Base-by-base conservation (phyloP, 37 sponge, comb jelly and placozoan species). In the Spongilla lacustris region DNA sequence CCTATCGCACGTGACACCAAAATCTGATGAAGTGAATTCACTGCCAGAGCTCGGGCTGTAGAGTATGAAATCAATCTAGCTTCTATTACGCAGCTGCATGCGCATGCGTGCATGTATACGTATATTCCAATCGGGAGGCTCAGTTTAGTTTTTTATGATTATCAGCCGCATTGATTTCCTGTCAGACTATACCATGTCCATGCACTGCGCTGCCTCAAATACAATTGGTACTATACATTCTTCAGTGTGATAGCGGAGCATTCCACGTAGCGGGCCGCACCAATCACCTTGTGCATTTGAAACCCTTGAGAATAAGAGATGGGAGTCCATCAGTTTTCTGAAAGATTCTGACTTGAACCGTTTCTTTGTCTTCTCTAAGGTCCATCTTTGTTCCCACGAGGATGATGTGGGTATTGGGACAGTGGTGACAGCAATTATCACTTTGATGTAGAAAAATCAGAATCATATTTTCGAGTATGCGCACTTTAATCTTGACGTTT, bases 381-480 rank as follows among this genome's bases (percentile, higher is more conserved):
- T 89, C 89, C 3, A 74, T 67, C 71, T 89, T 89, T 19, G 89
- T 89, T 14, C 89, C 89, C 67, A 89, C 89, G 49, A 89, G 77
- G 36, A 89, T 89, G n/a, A 89, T 71, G 21, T 84, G 89, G 22
- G 79, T 81, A 67, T 89, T 77, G 34, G 89, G 89, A 22, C 89
- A 84, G 27, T 89, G 89, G 66, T 89, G 46, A 46, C 4, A 8
- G 46, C 46, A 46, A 75, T 8, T 34, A 3, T n/a, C n/a, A n/a
- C n/a, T n/a, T n/a, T n/a, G n/a, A n/a, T n/a, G n/a, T n/a, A n/a
- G n/a, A n/a, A n/a, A n/a, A n/a, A n/a, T n/a, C n/a, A n/a, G n/a
- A n/a, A n/a, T n/a, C n/a, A n/a, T n/a, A n/a, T n/a, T n/a, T n/a
- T n/a, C n/a, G 26, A 32, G n/a, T 17, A 33, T n/a, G n/a, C 30